A percentile compares a stretch with the other conserved stretches of the same genome.
Evolutionary conservation across 92 coral and sea anemone species (phyloP).

Genomic region (Palythoa grandis): DNA sequence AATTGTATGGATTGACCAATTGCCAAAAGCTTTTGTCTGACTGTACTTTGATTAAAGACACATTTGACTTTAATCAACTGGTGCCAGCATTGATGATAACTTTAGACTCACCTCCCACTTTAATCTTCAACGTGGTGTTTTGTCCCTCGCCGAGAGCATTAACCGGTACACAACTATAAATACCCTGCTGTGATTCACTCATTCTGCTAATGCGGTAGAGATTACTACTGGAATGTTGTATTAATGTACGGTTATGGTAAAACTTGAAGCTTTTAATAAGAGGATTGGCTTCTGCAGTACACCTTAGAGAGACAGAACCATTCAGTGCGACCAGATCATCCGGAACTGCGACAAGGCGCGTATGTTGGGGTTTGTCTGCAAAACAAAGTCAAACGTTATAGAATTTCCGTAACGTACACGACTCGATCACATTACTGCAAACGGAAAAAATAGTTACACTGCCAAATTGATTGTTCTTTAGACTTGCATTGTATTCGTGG

Average conservation of each 20-base stretch:
- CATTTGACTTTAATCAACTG: no score
- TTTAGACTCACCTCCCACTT: slow-evolving; percentile 16
- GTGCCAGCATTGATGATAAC: no score
- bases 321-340: slow-evolving; percentile 27
- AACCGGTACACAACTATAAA: slow-evolving; percentile 15
- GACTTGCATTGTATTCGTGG: no score
- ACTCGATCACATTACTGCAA: no score
- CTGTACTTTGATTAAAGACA: no score
- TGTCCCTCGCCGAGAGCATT: slow-evolving; percentile 30
- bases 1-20: no score
- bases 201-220: slow-evolving; percentile 1
- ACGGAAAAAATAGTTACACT: no score
- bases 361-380: slow-evolving; percentile 34
- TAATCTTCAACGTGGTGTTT: slow-evolving; percentile 1
- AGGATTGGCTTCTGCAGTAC: slow-evolving; percentile 22
- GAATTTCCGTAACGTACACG: no score
- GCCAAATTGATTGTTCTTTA: no score
- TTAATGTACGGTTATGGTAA: neutral
- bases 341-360: slow-evolving; percentile 33
- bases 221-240: slow-evolving; percentile 5
- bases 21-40: no score
- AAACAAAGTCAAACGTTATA: neutral
- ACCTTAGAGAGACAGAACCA: slow-evolving; percentile 2
- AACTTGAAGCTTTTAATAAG: slow-evolving; percentile 8
- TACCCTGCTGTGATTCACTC: slow-evolving; percentile 9